Percentiles rank a stretch among this genome's conserved stretches.
Conservation (phyloP, 2,113 vertebrate genomes). For the Colossoma macropomum region DNA sequence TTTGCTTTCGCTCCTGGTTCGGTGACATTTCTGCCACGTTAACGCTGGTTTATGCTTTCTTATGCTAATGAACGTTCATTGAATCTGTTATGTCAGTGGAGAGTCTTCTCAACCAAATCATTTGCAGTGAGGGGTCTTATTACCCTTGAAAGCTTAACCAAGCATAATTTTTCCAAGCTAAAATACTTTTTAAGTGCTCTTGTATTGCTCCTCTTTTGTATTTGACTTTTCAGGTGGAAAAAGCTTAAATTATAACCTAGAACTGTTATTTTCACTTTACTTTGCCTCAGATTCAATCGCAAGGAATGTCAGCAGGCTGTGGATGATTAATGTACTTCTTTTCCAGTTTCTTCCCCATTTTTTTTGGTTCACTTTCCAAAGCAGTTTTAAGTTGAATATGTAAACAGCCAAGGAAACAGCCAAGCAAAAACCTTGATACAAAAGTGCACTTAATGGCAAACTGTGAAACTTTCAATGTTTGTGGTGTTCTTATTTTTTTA, state of each 20-base stretch:
- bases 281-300: not conserved
- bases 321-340: not conserved
- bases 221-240: conserved; percentile 1
- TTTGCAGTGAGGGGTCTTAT: conserved; percentile 23
- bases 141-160: conserved; percentile 5
- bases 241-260: not conserved
- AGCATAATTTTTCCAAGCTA: not conserved
- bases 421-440: no score
- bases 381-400: not conserved
- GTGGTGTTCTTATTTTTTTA: not conserved
- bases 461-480: not conserved
- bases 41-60: not conserved
- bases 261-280: not conserved
- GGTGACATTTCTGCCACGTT: not conserved
- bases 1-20: not conserved
- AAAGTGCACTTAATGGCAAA: not conserved
- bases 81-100: not conserved
- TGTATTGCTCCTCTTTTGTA: not conserved
- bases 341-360: not conserved
- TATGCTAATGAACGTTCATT: conserved; percentile 15
- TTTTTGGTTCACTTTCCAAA: not conserved
- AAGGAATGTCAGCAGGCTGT: not conserved
- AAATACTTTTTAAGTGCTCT: not conserved
- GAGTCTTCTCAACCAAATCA: not conserved
- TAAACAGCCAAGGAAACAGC: no score